Base-by-base conservation (phyloP, 2,888 invertebrate genomes). In the Agriotes lineatus region DNA sequence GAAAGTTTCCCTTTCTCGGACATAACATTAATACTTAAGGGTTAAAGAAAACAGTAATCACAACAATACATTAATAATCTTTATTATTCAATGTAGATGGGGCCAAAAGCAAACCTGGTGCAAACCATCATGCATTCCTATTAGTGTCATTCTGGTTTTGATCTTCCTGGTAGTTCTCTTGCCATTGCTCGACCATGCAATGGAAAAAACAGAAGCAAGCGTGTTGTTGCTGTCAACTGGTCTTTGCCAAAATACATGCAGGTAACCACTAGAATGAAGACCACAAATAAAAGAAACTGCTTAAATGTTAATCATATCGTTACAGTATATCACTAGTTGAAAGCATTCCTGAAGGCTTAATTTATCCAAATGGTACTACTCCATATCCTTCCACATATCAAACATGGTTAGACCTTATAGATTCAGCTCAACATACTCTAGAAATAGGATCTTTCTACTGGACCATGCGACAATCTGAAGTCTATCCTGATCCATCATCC, bases 361-460 rank as follows among this genome's bases (percentile, higher is more conserved):
- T 90, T 78, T 97, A 92, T 83, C 87, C 89, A 54, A 86, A 88
- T 63, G 85, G 88, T 74, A 85, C 87, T 54, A 87, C 90, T 22
- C 77, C 80, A n/a, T 88, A 90, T 79, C 84, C 87, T 56, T 89
- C 90, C 56, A 97, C 96, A 0, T 95, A 90, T 81, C 88, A 91
- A 75, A 92, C 92, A 61, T 97, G 98, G 96, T 86, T 91, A 80
- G 87, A 90, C 75, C 87, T 99, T 75, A 90, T 98, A 78, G 88
- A 88, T 62, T 87, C 89, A 75, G 96, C 97, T 60, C 89, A 91
- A 80, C 83, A 87, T 60, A 89, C 90, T 30, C 91, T 99, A 80
- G 94, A 97, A 83, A 96, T 99, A 80, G 96, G 94, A 0, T 95
- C 96, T 14, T 93, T 93, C 81, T 98, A 99, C 86, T 99, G 98